phyloP scores from a whole-genome alignment of 2,113 vertebrate species.

The Solenodon paradoxus region DNA sequence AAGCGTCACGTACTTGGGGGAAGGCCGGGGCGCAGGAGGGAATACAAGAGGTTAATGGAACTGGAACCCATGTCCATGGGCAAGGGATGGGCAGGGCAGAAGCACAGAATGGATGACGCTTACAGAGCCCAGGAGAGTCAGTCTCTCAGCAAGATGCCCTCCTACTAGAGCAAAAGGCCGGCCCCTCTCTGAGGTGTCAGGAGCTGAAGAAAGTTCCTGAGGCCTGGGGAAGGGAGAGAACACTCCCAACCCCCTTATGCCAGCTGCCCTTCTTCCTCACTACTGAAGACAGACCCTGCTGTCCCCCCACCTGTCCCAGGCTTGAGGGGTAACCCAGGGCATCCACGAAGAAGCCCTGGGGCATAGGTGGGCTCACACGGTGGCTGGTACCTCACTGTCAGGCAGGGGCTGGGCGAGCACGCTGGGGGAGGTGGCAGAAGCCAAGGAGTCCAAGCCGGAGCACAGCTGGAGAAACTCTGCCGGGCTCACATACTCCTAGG shows the following conservation, averaged over 20 bases:
- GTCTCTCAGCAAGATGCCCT: not conserved
- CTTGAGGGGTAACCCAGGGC: not conserved
- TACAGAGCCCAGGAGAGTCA: not conserved
- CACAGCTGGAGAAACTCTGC: constrained; percentile 93
- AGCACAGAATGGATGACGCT: not conserved
- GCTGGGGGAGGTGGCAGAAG: constrained; percentile 77
- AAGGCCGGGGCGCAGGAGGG: constrained; percentile 57
- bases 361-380: constrained; percentile 56
- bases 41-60: constrained; percentile 53
- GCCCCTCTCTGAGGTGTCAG: not conserved
- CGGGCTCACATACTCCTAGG: constrained; percentile 93
- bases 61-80: not conserved
- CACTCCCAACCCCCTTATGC: not conserved
- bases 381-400: constrained; percentile 84
- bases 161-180: not conserved
- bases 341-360: not conserved
- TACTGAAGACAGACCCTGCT: not conserved
- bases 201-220: not conserved
- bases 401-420: constrained; percentile 81
- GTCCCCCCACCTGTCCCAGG: not conserved
- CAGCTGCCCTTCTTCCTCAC: not conserved
- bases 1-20: constrained; percentile 91
- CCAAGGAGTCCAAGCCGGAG: constrained; percentile 80
- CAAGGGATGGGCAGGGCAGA: not conserved
- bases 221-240: not conserved